Evolutionary conservation across 2,888 invertebrate species (phyloP).

Genomic region (Lucinisca nassula): DNA sequence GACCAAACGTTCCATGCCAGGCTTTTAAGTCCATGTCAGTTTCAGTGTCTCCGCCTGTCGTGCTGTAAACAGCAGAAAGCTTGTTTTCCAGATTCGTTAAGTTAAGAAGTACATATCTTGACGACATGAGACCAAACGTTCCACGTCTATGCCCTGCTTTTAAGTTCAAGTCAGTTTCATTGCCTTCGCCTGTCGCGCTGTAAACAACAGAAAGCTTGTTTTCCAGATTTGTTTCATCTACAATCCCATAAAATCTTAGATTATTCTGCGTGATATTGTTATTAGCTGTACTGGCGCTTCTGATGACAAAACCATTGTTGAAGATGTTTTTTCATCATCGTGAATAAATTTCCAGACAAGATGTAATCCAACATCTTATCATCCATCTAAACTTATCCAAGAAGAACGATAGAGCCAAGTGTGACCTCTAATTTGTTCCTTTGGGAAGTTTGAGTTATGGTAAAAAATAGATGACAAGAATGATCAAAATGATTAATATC

Average conservation of each 20-base stretch:
- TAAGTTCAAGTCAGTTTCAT: too few relatives aligned
- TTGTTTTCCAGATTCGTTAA: neutral
- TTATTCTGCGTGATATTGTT: neutral
- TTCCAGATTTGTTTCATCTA: neutral
- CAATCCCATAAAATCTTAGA: neutral
- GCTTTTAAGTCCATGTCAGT: too few relatives aligned
- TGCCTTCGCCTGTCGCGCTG: too few relatives aligned
- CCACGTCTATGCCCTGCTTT: too few relatives aligned
- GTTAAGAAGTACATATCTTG: too few relatives aligned
- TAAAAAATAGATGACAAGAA: neutral
- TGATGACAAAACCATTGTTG: neutral
- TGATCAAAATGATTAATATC: constrained; percentile 8
- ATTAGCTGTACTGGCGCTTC: neutral
- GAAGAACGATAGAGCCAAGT: neutral
- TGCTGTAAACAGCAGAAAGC: too few relatives aligned
- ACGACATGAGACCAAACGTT: too few relatives aligned
- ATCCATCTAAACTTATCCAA: constrained; percentile 10
- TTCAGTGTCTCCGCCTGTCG: too few relatives aligned
- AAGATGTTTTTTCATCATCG: constrained; percentile 1
- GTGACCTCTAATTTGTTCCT: constrained; percentile 6
- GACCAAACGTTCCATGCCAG: too few relatives aligned
- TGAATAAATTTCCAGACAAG: neutral
- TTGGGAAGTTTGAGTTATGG: neutral
- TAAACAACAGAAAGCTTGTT: too few relatives aligned
- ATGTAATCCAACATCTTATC: constrained; percentile 19